These are phyloP conservation scores for Bambusicola thoracicus DNA, from an alignment of 2,113 vertebrate species.

Conservation along the genomic window DNA sequence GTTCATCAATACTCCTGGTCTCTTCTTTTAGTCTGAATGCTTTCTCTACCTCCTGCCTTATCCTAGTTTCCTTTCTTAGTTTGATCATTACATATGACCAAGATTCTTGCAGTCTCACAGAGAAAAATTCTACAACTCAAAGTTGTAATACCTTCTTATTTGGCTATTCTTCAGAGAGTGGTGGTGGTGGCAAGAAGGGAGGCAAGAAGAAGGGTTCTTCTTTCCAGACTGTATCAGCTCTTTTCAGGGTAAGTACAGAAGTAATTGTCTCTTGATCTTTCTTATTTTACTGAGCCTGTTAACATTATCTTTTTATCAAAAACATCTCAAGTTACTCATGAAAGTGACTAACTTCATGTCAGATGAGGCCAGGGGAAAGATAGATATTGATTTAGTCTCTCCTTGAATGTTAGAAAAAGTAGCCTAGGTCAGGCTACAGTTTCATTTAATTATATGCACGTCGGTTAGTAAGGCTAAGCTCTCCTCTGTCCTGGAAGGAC, in stretches of 20 bases:
- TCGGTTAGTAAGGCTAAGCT: not conserved
- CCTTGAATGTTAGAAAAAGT: not conserved
- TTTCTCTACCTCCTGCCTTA: not conserved
- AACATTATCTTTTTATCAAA: not conserved
- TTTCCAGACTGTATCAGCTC: slow-evolving; percentile 65
- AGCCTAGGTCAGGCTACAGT: not conserved
- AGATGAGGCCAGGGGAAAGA: not conserved
- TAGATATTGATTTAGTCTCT: not conserved
- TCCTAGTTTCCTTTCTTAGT: not conserved
- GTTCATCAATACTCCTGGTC: not conserved
- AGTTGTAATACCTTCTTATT: not conserved
- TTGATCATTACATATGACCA: not conserved
- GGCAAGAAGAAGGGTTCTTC: slow-evolving; percentile 69
- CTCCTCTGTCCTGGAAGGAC: not conserved
- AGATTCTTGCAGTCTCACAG: not conserved
- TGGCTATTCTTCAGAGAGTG: not conserved
- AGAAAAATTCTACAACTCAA: not conserved
- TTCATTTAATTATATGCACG: not conserved
- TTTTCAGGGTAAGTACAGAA: slow-evolving; percentile 36
- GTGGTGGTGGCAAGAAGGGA: slow-evolving; percentile 64
- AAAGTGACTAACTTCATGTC: not conserved
- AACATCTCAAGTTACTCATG: not conserved
- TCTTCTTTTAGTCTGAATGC: not conserved
- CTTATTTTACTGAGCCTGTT: not conserved
- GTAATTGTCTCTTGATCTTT: not conserved